Evolutionary conservation across 2,888 invertebrate species (phyloP), one percentile per base, ranked within the genome.

Genomic region (Stenodema calcarata): DNA sequence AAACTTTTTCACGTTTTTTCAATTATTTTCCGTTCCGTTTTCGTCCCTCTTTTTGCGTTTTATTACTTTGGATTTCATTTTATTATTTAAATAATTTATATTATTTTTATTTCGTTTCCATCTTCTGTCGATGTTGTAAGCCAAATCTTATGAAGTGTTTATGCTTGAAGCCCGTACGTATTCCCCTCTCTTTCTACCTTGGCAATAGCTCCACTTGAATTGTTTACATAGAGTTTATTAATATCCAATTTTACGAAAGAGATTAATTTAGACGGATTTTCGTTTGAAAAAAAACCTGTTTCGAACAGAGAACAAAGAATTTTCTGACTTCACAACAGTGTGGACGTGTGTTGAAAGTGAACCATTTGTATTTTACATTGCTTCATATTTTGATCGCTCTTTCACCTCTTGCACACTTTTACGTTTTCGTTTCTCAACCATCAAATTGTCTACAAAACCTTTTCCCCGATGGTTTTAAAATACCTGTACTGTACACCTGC

Each of bases 271-370:
- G 30, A 30, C 30, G 47, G 18, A 30, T 80, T 73, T 73, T 41
- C 18, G 73, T 78, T 78, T 78, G 7, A 9, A 11, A 6, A 18
- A 41, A 82, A 82, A 82, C 44, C 62, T 82, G 75, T 78, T 76
- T 78, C 41, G 47, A 73, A 83, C 76, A 70, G 90, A 91, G 91
- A 92, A 92, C 92, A 92, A 92, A 92, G 92, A 92, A 92, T 92
- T 92, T 92, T 92, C 92, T 92, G 91, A 73, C 42, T 90, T 35
- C 86, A 86, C 85, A 86, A 70, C 88, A 88, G 86, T 80, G 86
- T 87, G 86, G 86, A 86, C 86, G 81, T 85, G 81, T 81, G 85
- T 86, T 75, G 81, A 78, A 86, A 80, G 86, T 86, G 86, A 23
- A 62, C 75, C 86, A 79, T 79, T 47, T 73, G 41, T 50, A 42